These are phyloP conservation scores for Blera fallax DNA, from an alignment of 2,888 invertebrate genomes.

Conservation along the genomic window DNA sequence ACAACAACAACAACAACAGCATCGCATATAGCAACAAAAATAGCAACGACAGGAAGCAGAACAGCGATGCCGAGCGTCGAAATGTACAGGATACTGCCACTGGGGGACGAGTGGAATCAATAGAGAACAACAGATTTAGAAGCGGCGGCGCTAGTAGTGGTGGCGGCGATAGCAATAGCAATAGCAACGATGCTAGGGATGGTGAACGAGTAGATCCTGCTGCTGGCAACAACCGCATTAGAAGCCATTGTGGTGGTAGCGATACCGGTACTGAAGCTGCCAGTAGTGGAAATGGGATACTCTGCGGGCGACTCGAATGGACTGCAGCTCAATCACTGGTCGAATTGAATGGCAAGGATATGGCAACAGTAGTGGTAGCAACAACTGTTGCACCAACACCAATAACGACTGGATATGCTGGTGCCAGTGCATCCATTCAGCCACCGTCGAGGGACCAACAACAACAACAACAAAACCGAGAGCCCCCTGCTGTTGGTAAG, in stretches of 20 bases:
- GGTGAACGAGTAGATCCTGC: constrained; percentile 52
- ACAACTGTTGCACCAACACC: constrained; percentile 72
- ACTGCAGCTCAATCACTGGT: constrained; percentile 81
- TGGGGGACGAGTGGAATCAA: constrained; percentile 48
- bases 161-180: constrained; percentile 11
- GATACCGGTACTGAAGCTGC: constrained; percentile 63
- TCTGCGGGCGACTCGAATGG: constrained; percentile 80
- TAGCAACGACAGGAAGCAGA: constrained; percentile 50
- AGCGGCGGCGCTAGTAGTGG: constrained; percentile 14
- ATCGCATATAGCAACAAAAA: constrained; percentile 15
- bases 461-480: constrained; percentile 51
- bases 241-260: constrained; percentile 67
- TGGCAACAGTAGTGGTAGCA: constrained; percentile 62
- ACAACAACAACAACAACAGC: constrained; percentile 18
- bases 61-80: constrained; percentile 16
- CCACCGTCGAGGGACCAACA: constrained; percentile 66
- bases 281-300: constrained; percentile 75
- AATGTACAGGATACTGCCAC: constrained; percentile 33
- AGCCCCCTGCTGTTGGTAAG: constrained; percentile 58
- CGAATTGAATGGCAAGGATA: constrained; percentile 79
- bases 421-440: constrained; percentile 47
- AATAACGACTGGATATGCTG: constrained; percentile 39
- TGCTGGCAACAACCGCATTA: constrained; percentile 70
- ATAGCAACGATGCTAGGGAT: constrained; percentile 13
- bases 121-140: constrained; percentile 63